Conservation (phyloP, 2,113 vertebrate genomes). For the Crotalus horridus region DNA sequence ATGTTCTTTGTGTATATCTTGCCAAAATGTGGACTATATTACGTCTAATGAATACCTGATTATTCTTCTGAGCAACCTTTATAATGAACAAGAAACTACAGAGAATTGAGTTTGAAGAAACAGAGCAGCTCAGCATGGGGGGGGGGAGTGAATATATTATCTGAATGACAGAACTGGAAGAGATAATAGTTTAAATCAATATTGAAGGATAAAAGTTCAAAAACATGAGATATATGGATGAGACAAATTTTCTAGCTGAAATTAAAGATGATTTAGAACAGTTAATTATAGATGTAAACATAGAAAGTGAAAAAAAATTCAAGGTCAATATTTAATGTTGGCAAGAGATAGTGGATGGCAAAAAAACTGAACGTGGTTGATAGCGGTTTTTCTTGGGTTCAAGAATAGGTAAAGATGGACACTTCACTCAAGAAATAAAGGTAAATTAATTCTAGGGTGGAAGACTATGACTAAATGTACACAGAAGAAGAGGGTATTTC, state of each 20-base stretch:
- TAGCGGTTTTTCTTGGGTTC: neutral
- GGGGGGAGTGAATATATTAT: neutral
- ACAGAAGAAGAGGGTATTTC: neutral
- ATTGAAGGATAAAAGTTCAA: neutral
- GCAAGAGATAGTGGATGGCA: neutral
- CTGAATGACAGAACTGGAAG: neutral
- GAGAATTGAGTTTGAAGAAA: neutral
- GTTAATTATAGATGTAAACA: neutral
- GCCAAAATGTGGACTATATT: neutral
- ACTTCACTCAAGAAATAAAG: neutral
- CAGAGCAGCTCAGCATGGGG: neutral
- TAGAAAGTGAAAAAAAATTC: neutral
- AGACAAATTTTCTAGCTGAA: neutral
- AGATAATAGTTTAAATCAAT: neutral
- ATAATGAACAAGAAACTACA: neutral
- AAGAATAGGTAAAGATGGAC: neutral
- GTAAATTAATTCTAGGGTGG: neutral
- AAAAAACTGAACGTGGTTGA: neutral
- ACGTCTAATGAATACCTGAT: neutral
- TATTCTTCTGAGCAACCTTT: neutral
- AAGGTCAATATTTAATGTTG: neutral
- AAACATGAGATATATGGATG: neutral
- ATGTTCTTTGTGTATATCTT: neutral
- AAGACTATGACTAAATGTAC: neutral
- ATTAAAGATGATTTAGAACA: neutral